Base-by-base conservation (phyloP, 2,888 invertebrate genomes). In the Mythimna vitellina region DNA sequence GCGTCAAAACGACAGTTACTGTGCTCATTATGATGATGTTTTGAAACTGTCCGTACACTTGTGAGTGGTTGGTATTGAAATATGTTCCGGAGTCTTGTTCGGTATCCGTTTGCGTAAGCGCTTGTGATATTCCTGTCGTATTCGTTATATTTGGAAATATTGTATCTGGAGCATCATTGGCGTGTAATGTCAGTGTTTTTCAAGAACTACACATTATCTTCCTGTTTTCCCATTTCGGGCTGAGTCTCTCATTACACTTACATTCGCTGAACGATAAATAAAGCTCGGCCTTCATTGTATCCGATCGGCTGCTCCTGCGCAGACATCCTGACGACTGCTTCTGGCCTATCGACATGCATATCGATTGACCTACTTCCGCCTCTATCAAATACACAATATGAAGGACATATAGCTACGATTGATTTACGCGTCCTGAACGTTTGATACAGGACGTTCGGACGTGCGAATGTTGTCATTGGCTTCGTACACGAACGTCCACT, bases 401-500 rank as follows among this genome's bases (percentile, higher is more conserved):
- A 56, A 9, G 46, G 49, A 67, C 61, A 56, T 79, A 69, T 57
- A 62, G 56, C 53, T 70, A 53, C 17, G 68, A 72, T 71, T 57
- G 53, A 80, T 83, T 75, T 58, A 80, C 35, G 63, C 63, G 61
- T 60, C 49, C 29, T 10, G 53, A 65, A 17, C 53, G 35, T 79
- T 70, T 49, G 68, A 75, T 75, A 69, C 71, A 73, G 77, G 72
- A 81, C 73, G 65, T 80, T 70, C 62, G 81, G 80, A 80, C 82
- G 75, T 70, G 61, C 58, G 65, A 85, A 87, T 87, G 83, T 87
- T 86, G 85, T 89, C 87, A 89, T 90, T 90, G 87, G 84, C 83
- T 84, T 68, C 77, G 76, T 72, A 78, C 71, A 72, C 81, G 82
- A 73, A 83, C 78, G 83, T 82, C 80, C 82, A 82, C 75, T 76